A percentile compares a stretch with the other conserved stretches of the same genome.
Evolutionary conservation across 2,888 invertebrate genomes (phyloP).

Genomic region (Eurytoma adleriae): DNA sequence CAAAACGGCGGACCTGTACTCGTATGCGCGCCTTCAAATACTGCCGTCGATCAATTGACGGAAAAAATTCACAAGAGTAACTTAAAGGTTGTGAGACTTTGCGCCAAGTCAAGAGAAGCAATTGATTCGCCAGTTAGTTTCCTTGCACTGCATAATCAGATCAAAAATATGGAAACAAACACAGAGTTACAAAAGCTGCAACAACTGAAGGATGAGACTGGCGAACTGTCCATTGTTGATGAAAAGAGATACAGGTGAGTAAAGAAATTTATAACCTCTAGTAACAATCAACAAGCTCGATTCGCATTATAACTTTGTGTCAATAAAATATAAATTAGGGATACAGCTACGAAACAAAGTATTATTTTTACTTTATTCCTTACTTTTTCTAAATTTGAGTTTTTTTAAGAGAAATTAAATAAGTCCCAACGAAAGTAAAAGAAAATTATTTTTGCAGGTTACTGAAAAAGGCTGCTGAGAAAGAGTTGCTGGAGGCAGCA

Average conservation of each 20-base stretch:
- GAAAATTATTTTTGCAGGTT: constrained; percentile 71
- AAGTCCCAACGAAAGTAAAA: too few species aligned
- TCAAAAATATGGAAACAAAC: constrained; percentile 94
- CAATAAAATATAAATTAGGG: too few species aligned
- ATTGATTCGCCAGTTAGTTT: constrained; percentile 99
- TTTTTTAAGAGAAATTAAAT: too few species aligned
- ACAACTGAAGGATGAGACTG: constrained; percentile 98
- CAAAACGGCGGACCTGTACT: constrained; percentile 96
- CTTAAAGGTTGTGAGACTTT: constrained; percentile 93
- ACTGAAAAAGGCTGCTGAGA: constrained; percentile 93
- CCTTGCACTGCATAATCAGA: constrained; percentile 97
- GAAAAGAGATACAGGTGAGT: constrained; percentile 90
- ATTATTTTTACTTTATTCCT: too few species aligned
- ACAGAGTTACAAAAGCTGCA: constrained; percentile 96
- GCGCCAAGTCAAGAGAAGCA: constrained; percentile 98
- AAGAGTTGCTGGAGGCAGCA: constrained; percentile 93
- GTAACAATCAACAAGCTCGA: too few species aligned
- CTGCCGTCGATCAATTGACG: constrained; percentile 98
- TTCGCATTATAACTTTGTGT: too few species aligned
- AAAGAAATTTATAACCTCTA: background rate
- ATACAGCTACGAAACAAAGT: too few species aligned
- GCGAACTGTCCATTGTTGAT: constrained; percentile 96
- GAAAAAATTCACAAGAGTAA: constrained; percentile 99
- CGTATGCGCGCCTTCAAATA: constrained; percentile 97
- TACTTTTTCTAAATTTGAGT: too few species aligned